These are phyloP conservation scores for Heteropelma amictum DNA, from an alignment of 2,888 invertebrate genomes.

Conservation along the genomic window DNA sequence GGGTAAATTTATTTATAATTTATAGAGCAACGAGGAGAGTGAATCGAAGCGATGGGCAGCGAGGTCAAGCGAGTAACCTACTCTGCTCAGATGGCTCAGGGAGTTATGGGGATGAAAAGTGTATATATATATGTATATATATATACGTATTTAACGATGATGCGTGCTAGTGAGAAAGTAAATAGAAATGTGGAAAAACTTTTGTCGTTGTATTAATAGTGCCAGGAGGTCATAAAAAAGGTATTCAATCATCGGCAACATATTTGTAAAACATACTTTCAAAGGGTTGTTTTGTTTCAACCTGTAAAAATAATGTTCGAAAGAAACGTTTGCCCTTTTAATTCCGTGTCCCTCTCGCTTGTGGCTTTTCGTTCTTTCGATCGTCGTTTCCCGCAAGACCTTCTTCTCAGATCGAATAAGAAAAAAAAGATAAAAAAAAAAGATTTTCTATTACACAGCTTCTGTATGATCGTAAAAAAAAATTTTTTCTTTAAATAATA, in stretches of 20 bases:
- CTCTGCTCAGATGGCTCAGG: constrained; percentile 30
- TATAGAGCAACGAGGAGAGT: constrained; percentile 48
- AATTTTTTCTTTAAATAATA: too few species aligned
- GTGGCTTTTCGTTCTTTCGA: too few species aligned
- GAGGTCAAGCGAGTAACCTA: constrained; percentile 43
- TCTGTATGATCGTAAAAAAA: too few species aligned
- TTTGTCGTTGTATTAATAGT: constrained; percentile 15
- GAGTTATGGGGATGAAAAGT: constrained; percentile 6
- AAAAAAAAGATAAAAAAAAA: too few species aligned
- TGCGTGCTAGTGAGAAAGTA: not conserved
- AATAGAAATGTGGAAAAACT: constrained; percentile 3
- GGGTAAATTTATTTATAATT: constrained; percentile 55
- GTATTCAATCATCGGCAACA: not conserved
- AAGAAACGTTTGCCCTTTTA: too few species aligned
- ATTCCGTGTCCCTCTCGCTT: too few species aligned
- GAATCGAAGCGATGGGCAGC: constrained; percentile 31
- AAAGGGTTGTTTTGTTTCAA: too few species aligned
- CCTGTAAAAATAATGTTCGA: too few species aligned
- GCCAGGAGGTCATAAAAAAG: not conserved
- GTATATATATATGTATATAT: not conserved
- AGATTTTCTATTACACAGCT: too few species aligned
- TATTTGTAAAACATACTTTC: too few species aligned
- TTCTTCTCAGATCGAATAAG: too few species aligned
- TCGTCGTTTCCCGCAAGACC: too few species aligned
- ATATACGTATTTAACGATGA: not conserved